Conservation (phyloP, 2,888 invertebrate genomes). For the Nemoura dubitans region DNA sequence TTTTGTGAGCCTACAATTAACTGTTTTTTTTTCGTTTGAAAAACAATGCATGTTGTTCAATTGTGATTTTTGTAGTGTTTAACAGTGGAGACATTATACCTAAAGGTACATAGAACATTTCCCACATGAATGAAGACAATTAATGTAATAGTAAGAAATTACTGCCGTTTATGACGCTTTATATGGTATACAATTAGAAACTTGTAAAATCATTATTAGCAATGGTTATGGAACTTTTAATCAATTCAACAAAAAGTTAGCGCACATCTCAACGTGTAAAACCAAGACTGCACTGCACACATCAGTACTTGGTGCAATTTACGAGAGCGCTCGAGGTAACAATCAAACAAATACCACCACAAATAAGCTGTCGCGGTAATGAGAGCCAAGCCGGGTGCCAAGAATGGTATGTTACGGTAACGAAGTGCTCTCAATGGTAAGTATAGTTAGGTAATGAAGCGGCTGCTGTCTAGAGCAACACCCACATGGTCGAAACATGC, state of each 20-base stretch:
- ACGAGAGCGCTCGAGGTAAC: too few relatives aligned
- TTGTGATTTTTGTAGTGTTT: background rate
- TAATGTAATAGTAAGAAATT: too few relatives aligned
- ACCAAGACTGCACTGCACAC: too few relatives aligned
- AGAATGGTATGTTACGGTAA: background rate
- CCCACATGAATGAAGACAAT: background rate
- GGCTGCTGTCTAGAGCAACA: background rate
- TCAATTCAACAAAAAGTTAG: too few relatives aligned
- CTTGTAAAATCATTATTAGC: too few relatives aligned
- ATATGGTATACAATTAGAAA: too few relatives aligned
- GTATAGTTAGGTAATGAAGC: background rate
- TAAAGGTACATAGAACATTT: background rate
- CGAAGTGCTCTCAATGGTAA: background rate
- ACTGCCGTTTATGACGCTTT: too few relatives aligned
- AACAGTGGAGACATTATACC: background rate
- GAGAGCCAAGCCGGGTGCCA: background rate
- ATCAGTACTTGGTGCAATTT: too few relatives aligned
- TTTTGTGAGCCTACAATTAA: background rate
- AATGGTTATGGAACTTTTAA: too few relatives aligned
- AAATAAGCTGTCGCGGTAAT: background rate
- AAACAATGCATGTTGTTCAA: background rate
- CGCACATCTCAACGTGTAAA: too few relatives aligned
- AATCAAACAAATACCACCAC: background rate
- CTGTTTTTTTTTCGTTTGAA: background rate
- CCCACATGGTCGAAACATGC: background rate